These are phyloP conservation scores for Cenopis cana DNA, from an alignment of 2,888 invertebrate species.

Conservation along the genomic window DNA sequence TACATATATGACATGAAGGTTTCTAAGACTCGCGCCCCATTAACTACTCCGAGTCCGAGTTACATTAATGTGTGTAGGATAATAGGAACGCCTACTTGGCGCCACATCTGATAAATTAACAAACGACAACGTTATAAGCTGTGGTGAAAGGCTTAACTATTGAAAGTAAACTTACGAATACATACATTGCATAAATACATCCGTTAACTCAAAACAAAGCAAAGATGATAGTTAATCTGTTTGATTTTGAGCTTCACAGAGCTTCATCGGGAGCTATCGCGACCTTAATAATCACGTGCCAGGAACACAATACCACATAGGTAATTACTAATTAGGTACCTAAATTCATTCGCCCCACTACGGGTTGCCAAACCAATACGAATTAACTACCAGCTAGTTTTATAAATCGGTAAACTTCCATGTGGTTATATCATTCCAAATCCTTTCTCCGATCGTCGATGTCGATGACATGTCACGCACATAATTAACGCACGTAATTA, in stretches of 20 bases:
- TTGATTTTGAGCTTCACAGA: too few relatives aligned
- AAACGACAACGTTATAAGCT: not conserved
- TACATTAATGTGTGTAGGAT: slow-evolving; percentile 10
- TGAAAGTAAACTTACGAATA: not conserved
- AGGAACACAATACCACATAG: too few relatives aligned
- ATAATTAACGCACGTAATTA: slow-evolving; percentile 8
- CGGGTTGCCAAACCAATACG: too few relatives aligned
- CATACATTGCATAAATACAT: not conserved
- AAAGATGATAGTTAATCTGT: too few relatives aligned
- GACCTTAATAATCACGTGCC: too few relatives aligned
- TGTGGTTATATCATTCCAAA: not conserved
- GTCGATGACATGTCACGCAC: slow-evolving; percentile 1
- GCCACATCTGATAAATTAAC: not conserved
- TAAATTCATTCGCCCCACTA: too few relatives aligned
- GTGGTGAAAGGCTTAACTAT: too few relatives aligned
- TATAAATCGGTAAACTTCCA: not conserved
- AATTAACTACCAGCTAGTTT: not conserved
- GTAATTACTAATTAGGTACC: too few relatives aligned
- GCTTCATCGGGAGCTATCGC: too few relatives aligned
- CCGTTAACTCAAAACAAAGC: too few relatives aligned
- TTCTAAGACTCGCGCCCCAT: not conserved
- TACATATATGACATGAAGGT: slow-evolving; percentile 7
- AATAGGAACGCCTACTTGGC: not conserved
- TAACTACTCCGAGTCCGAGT: not conserved
- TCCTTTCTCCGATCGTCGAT: not conserved